Conservation (phyloP, 2,113 vertebrate species). For the Balaeniceps rex region DNA sequence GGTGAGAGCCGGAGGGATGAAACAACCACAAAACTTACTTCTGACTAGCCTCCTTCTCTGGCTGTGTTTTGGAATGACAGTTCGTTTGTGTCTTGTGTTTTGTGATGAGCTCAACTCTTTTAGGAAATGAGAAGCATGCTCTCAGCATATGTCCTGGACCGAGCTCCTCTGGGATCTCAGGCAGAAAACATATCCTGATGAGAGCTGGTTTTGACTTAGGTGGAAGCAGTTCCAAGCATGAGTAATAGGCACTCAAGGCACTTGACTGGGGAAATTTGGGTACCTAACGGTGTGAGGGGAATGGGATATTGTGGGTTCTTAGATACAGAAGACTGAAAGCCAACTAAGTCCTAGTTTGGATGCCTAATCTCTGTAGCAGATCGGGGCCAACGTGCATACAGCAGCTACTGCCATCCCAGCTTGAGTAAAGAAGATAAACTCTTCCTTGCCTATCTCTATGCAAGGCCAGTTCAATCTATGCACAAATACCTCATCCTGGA, state of each 20-base stretch:
- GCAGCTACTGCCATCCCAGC: not conserved
- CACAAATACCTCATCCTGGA: not conserved
- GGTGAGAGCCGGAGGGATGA: not conserved
- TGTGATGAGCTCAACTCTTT: not conserved
- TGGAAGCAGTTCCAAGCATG: not conserved
- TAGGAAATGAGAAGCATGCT: not conserved
- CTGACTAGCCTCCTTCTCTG: not conserved
- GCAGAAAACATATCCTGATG: not conserved
- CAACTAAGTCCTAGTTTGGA: not conserved
- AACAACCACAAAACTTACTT: not conserved
- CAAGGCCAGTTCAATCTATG: not conserved
- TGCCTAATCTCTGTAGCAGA: not conserved
- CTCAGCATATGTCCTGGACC: not conserved
- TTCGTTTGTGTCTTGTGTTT: not conserved
- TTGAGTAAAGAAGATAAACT: not conserved
- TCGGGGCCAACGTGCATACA: not conserved
- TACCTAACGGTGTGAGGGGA: not conserved
- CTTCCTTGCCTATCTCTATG: not conserved
- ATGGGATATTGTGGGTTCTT: not conserved
- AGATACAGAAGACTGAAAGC: not conserved
- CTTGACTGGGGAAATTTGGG: not conserved
- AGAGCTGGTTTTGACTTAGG: slow-evolving; percentile 8
- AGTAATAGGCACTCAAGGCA: not conserved
- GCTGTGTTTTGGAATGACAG: not conserved
- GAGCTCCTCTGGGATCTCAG: not conserved